Base-by-base conservation (phyloP, 2,113 vertebrate species). In the Diadophis punctatus region DNA sequence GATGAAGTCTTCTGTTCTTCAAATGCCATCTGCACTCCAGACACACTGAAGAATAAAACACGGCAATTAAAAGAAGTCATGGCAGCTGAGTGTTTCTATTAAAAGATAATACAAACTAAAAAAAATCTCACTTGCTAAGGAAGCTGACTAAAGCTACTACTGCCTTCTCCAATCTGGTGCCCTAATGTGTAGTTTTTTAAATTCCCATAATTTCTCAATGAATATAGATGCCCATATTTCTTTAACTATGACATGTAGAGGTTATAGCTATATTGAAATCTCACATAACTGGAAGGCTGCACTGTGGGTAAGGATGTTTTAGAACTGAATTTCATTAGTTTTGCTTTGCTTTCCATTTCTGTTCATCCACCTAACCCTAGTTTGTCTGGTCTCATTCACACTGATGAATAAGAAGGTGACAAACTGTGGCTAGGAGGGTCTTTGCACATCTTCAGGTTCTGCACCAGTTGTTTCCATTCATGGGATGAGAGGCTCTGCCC, bases 11-110 rank as follows among this genome's bases (percentile, higher is more conserved):
- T 25, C 86, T 46, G 48, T 89, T 49, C 4, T 90, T 87, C 90
- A 88, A 87, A 27, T 84, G 43, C 18, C 90, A 34, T 92, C 68
- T 94, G 91, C 80, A 89, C 30, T 85, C 3, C 30, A 90, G 49
- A 80, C 20, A 90, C 89, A 58, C 7, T 92, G 88, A 92, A 18
- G 51, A 91, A 8, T 7, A 90, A 74, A 95, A 92, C 90, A 94
- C 18, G 1, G 52, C 10, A 91, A 6, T 93, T 55, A 92, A 94
- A 93, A 93, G 8, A 90, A 89, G 93, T 63, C 20, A 56, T 23
- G 74, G 25, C 53, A 86, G 48, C 43, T 92, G 8, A 56, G 55
- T 86, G 90, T 39, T 49, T 48, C 91, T 87, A 88, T 86, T 87
- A 56, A 90, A 86, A 90, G 27, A 53, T 52, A 48, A 49, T 14